These are phyloP conservation scores for Penaeus monodon DNA, from an alignment of 2,888 invertebrate genomes.

Conservation along the genomic window DNA sequence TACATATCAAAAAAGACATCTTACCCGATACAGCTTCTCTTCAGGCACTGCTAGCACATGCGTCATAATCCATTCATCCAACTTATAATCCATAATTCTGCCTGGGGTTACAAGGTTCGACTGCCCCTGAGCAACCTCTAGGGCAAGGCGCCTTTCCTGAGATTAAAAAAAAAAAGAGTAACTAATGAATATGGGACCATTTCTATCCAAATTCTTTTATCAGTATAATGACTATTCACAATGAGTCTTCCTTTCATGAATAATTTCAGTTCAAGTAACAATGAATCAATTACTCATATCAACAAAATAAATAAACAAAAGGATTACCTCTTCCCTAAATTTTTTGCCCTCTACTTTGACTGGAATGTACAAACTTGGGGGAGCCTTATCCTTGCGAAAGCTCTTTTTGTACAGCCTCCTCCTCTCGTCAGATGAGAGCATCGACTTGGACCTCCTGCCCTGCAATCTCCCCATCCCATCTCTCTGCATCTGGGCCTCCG, in stretches of 20 bases:
- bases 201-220: too few relatives aligned
- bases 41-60: conserved; percentile 22
- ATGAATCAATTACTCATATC: background rate
- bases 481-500: conserved; percentile 7
- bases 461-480: background rate
- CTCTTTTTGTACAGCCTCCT: conserved; percentile 33
- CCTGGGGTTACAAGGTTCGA: conserved; percentile 36
- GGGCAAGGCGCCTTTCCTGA: conserved; percentile 39
- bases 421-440: conserved; percentile 5
- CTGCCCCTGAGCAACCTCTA: conserved; percentile 54
- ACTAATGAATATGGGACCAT: too few relatives aligned
- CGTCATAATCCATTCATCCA: conserved; percentile 6
- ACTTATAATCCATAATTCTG: conserved; percentile 3
- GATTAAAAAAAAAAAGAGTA: background rate
- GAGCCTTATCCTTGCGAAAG: conserved; percentile 24
- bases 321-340: conserved; percentile 43
- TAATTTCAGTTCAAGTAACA: background rate
- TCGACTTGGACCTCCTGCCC: too few relatives aligned
- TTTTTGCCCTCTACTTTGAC: conserved; percentile 36
- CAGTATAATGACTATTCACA: too few relatives aligned
- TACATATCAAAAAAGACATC: background rate
- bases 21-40: conserved; percentile 44
- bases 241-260: too few relatives aligned
- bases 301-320: background rate
- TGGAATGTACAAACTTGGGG: conserved; percentile 47